Evolutionary conservation across 2,113 vertebrate genomes (phyloP).

Genomic region (Agapornis roseicollis): DNA sequence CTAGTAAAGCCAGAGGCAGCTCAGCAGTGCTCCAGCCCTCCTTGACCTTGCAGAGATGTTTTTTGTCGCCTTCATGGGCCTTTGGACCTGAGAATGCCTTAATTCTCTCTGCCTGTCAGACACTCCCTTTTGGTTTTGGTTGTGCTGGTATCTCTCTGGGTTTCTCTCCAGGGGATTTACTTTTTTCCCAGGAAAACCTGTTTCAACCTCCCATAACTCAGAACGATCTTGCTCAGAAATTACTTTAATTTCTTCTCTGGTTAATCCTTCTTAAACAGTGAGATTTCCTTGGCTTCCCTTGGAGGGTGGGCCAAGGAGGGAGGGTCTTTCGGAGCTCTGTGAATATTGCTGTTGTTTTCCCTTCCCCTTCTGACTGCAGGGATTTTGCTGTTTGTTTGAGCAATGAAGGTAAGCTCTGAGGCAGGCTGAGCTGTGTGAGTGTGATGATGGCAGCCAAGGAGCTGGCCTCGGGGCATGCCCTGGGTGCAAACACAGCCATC

Average conservation of each 20-base stretch:
- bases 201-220: not conserved
- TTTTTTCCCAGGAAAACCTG: not conserved
- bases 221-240: not conserved
- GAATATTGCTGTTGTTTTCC: not conserved
- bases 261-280: slow-evolving; percentile 28
- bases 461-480: accelerated
- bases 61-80: not conserved
- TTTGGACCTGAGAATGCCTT: not conserved
- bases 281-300: not conserved
- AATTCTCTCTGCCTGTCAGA: not conserved
- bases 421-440: not conserved
- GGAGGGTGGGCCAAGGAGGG: not conserved
- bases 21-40: not conserved
- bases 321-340: not conserved
- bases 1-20: not conserved
- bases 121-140: not conserved
- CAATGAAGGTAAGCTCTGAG: not conserved
- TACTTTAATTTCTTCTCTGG: not conserved
- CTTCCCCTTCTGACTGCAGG: not conserved
- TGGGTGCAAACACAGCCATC: accelerated
- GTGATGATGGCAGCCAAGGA: accelerated
- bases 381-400: not conserved
- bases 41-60: not conserved
- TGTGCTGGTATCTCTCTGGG: not conserved
- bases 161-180: not conserved